A percentile compares a stretch with the other conserved stretches of the same genome.
These are phyloP conservation scores for Epizoanthus fatuus DNA, from an alignment of 92 coral and sea anemone species.

Conservation along the genomic window DNA sequence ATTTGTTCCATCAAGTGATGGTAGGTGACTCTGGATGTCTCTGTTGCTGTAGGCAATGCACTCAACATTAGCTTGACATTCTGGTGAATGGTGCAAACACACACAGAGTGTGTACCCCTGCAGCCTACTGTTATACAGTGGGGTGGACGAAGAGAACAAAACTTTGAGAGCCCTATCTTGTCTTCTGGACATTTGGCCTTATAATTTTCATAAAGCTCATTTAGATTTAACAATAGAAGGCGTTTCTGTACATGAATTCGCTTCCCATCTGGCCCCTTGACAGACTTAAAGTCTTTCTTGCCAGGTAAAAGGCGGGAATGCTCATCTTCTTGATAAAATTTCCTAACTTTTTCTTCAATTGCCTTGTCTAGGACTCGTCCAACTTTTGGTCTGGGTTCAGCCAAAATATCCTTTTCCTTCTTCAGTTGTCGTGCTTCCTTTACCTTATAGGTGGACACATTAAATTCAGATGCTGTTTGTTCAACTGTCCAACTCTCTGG, in stretches of 20 bases:
- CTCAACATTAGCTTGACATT: no score
- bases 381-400: constrained; percentile 28
- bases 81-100: no score
- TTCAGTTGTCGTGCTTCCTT: constrained; percentile 21
- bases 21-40: no score
- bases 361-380: constrained; percentile 3
- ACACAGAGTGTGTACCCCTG: no score
- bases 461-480: constrained; percentile 10
- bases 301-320: constrained; percentile 27
- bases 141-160: no score
- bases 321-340: constrained; percentile 24
- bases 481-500: constrained; percentile 28
- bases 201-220: no score
- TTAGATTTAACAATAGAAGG: constrained; percentile 16
- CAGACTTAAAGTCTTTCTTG: constrained; percentile 22
- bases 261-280: constrained; percentile 31
- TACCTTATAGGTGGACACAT: constrained; percentile 17
- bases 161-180: no score
- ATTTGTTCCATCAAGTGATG: no score
- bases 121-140: no score
- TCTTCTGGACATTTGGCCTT: no score
- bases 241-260: constrained; percentile 16
- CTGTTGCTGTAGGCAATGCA: no score
- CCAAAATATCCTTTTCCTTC: constrained; percentile 30
- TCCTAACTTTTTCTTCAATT: constrained; percentile 14